Base-by-base conservation (phyloP, 1,140 invertebrate genomes). In the Pachypsylla venusta region DNA sequence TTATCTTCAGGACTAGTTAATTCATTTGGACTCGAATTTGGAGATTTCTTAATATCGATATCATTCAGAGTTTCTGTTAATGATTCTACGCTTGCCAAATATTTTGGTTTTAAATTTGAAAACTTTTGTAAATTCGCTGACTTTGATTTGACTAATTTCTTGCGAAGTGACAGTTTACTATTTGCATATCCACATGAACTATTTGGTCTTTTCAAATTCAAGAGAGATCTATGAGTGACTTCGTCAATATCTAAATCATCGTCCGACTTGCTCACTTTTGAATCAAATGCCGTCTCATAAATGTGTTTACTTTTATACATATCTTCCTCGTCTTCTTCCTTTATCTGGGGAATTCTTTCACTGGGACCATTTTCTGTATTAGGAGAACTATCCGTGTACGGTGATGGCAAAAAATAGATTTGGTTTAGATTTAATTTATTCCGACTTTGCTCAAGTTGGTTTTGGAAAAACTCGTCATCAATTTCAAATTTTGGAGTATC, bases 231-330 rank as follows among this genome's bases (percentile, higher is more conserved):
- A n/a, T 48, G 42, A 3, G 42, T 48, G 7, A 48, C 42, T 48
- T 48, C 42, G 42, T 55, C 22, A 55, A 55, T 83, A 66, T 89
- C 85, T 54, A 88, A 75, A 66, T 89, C 84, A 69, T 89, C 85
- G 65, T 87, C 84, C 10, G 83, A 87, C 42, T 83, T 81, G 65
- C 79, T 83, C 67, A 89, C 81, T 69, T 87, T 87, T 68, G 85
- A 88, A 70, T 90, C 88, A 71, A 91, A 91, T 39, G 88, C 88
- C 30, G 88, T 91, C 71, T 91, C 88, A 68, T 90, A 91, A 26
- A 89, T 77, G 69, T 85, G 84, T 65, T 83, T 79, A 67, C 77
- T 28, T 24, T 55, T 55, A 64, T 79, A 76, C 83, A 83, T 82
- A 67, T 77, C 73, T 70, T 77, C 77, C 65, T 77, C 72, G 64